Percentiles rank a stretch among this genome's conserved stretches.
phyloP scores from a whole-genome alignment of 2,888 invertebrate genomes.

The Yponomeuta malinellus region DNA sequence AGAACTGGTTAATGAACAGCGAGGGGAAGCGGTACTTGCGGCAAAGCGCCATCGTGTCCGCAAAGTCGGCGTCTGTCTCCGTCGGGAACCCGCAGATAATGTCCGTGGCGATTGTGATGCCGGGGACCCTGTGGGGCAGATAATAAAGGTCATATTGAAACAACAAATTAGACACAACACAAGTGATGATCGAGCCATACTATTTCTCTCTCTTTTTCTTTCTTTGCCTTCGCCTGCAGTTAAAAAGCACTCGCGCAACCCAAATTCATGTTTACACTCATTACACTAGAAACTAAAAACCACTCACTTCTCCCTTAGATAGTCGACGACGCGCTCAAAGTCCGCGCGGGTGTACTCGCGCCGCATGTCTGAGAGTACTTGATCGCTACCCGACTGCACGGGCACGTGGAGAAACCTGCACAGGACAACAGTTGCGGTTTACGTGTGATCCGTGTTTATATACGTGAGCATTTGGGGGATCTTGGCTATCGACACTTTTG shows the following conservation, averaged over 20 bases:
- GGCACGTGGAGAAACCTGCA: conserved; percentile 95
- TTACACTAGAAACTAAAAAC: background rate
- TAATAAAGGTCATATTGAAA: background rate
- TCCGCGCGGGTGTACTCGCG: conserved; percentile 94
- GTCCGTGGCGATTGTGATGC: conserved; percentile 96
- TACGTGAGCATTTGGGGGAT: no score
- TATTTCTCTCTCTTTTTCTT: background rate
- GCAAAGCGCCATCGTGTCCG: conserved; percentile 89
- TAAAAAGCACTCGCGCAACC: no score
- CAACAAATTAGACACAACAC: no score
- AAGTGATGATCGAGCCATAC: background rate
- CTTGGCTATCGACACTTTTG: no score
- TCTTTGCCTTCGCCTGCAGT: no score
- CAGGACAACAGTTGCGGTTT: background rate
- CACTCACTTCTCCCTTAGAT: conserved; percentile 80
- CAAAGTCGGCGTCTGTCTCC: conserved; percentile 93
- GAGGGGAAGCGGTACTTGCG: conserved; percentile 91
- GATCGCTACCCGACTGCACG: conserved; percentile 98
- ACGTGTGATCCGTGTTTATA: no score
- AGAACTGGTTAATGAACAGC: conserved; percentile 98
- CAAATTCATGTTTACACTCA: no score
- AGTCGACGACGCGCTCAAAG: conserved; percentile 92
- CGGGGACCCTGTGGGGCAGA: conserved; percentile 80
- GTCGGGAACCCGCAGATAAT: conserved; percentile 99
- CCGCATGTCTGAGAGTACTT: conserved; percentile 96